A percentile compares a stretch with the other conserved stretches of the same genome.
These are phyloP conservation scores for Callyntrura guangdongensis DNA, from an alignment of 2,888 invertebrate genomes.

Conservation along the genomic window DNA sequence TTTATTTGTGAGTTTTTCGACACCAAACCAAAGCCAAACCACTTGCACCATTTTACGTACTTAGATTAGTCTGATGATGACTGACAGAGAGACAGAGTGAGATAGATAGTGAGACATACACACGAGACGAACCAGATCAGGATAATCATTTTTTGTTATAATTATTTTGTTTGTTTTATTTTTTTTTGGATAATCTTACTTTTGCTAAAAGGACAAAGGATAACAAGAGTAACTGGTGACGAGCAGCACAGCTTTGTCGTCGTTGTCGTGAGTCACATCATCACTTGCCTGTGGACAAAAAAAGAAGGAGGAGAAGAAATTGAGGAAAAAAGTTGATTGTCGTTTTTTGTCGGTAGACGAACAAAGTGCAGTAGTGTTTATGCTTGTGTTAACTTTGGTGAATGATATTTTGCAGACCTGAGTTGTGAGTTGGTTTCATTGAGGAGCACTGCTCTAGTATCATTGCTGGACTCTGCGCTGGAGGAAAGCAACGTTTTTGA, in stretches of 20 bases:
- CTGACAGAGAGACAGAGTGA: too few relatives aligned
- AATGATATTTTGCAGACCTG: not conserved
- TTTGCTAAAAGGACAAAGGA: conserved; percentile 50
- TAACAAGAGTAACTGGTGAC: not conserved
- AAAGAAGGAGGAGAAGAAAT: conserved; percentile 26
- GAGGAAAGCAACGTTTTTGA: too few relatives aligned
- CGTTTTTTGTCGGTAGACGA: not conserved
- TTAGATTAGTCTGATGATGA: conserved; percentile 56
- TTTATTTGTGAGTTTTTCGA: conserved; percentile 49
- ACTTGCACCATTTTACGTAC: too few relatives aligned
- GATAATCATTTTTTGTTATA: conserved; percentile 50
- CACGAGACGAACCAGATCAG: conserved; percentile 47
- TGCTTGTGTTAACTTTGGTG: not conserved
- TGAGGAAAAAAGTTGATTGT: not conserved
- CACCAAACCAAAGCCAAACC: conserved; percentile 25
- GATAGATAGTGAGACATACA: too few relatives aligned
- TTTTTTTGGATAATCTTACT: too few relatives aligned
- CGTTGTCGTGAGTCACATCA: too few relatives aligned
- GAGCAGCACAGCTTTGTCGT: not conserved
- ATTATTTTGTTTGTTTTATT: conserved; percentile 33
- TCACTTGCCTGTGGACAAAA: not conserved
- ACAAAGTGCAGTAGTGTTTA: conserved; percentile 25
- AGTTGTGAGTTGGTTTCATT: not conserved
- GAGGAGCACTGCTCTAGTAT: too few relatives aligned
- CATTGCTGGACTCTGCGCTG: too few relatives aligned